Base-by-base conservation (phyloP, 2,888 invertebrate species). In the Elysia crispata region DNA sequence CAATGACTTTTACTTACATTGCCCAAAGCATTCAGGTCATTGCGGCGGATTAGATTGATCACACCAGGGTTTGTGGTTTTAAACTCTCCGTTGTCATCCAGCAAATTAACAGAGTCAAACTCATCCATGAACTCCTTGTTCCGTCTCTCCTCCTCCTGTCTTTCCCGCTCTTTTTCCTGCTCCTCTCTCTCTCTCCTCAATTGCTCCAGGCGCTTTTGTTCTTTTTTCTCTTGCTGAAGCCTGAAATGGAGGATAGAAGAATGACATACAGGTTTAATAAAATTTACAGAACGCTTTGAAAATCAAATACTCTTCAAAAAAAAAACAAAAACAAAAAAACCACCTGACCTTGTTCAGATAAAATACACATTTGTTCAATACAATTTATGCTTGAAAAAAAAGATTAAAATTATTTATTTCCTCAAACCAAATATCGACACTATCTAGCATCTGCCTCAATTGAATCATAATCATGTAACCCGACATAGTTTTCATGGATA, bases 31-130 rank as follows among this genome's bases (percentile, higher is more conserved):
- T 78, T 78, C 8, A 73, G n/a, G n/a, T 78, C 73, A 15, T 73
- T 31, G 0, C 73, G 30, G 23, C 60, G 28, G 31, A 78, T 78
- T 28, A 78, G n/a, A 25, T 78, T 73, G 31, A 57, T 78, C 41
- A 78, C 6, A 25, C 72, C 72, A 0, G 78, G 78, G 33, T 78
- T 72, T 0, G 78, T 78, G 54, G 64, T 64, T 30, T 78, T 78
- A 50, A 78, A 78, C 23, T 78, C 78, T n/a, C 78, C 78, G 31
- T 25, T 50, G 20, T 78, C 78, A 62, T 78, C 78, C 1, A 78
- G 49, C 49, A 78, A 72, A 6, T 20, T 72, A 49, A 20, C 15
- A 28, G 30, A 30, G 23, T 78, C 78, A 78, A 78, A 78, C 1
- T 78, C 78, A 5, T 60, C 73, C 18, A 62, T 25, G 28, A 78